phyloP scores from a whole-genome alignment of 2,113 vertebrate species.

The pig (Sus scrofa) region DNA sequence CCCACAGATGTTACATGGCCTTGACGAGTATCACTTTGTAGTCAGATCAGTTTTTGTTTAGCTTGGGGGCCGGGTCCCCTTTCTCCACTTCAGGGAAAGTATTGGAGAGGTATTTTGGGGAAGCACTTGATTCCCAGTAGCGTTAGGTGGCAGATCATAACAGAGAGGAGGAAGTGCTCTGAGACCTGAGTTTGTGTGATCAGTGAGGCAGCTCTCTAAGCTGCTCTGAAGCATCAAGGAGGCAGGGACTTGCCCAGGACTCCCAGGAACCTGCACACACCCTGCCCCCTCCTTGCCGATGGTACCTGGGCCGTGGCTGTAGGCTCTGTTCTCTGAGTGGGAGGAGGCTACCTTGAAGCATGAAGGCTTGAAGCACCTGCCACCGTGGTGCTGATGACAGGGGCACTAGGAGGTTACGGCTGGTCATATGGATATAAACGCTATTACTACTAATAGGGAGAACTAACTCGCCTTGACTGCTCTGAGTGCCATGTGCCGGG shows the following conservation, averaged over 20 bases:
- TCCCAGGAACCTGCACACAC: fast-evolving
- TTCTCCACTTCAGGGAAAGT: background rate
- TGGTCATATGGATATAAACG: background rate
- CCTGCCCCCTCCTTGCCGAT: background rate
- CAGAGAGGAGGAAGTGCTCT: background rate
- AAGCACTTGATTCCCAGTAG: background rate
- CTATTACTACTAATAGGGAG: background rate
- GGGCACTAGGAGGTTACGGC: background rate
- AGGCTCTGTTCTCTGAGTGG: background rate
- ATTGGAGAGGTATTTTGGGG: background rate
- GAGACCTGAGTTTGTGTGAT: background rate
- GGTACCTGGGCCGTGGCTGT: no score
- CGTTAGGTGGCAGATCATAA: background rate
- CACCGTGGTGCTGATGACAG: background rate
- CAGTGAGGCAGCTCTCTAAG: background rate
- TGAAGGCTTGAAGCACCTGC: background rate
- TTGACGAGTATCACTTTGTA: background rate
- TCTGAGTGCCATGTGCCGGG: no score
- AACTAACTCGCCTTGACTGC: background rate
- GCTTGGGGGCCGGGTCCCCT: no score
- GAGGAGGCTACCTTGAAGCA: background rate
- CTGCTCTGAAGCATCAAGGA: background rate
- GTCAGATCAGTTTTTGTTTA: background rate
- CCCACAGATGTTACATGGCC: background rate
- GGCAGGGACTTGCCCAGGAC: background rate